Evolutionary conservation across 2,888 invertebrate genomes (phyloP).

Genomic region (Calephelis perditalis): DNA sequence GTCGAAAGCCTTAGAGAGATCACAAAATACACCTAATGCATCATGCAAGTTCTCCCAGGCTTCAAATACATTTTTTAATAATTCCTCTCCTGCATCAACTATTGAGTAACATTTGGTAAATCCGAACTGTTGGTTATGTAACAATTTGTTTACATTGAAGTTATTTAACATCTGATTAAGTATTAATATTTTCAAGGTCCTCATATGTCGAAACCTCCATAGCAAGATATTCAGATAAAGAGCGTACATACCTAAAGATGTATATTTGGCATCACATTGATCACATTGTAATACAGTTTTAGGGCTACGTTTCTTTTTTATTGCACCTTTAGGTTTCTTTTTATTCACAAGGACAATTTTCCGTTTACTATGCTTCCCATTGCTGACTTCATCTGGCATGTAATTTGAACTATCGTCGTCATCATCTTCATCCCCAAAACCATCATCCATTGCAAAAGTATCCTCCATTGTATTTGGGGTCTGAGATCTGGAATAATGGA

Average conservation of each 20-base stretch:
- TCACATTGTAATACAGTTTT: slow-evolving; percentile 58
- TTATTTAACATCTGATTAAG: no score
- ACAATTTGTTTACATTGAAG: no score
- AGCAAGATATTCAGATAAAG: not conserved
- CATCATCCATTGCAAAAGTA: slow-evolving; percentile 34
- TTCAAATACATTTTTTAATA: no score
- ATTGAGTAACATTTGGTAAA: no score
- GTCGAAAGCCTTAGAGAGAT: no score
- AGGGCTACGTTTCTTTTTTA: slow-evolving; percentile 31
- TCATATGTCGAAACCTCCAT: no score
- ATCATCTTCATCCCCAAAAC: slow-evolving; percentile 39
- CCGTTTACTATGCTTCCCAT: slow-evolving; percentile 29
- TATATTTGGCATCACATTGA: slow-evolving; percentile 60
- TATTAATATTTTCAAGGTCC: no score
- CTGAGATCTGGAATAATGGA: slow-evolving; percentile 26
- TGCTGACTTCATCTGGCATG: slow-evolving; percentile 36
- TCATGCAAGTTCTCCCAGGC: no score
- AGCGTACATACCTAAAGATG: slow-evolving; percentile 46
- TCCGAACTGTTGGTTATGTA: no score
- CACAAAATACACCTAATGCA: no score
- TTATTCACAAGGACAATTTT: slow-evolving; percentile 18
- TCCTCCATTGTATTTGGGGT: slow-evolving; percentile 25
- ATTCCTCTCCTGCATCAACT: no score
- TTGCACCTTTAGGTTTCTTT: slow-evolving; percentile 20
- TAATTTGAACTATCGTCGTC: slow-evolving; percentile 44